Base-by-base conservation (phyloP, 2,113 vertebrate species). In the Mustela nigripes region DNA sequence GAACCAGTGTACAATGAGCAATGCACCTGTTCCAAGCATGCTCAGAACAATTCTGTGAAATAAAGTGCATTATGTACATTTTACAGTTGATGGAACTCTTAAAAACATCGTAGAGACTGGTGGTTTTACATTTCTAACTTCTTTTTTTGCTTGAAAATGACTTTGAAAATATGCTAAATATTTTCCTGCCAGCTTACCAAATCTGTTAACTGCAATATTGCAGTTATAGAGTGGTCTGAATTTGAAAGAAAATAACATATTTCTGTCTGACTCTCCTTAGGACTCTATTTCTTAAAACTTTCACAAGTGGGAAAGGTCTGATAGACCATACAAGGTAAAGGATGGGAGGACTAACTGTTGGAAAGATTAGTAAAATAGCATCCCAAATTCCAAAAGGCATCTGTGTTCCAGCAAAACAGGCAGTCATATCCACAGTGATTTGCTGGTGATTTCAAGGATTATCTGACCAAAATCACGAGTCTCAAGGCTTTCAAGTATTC, bases 201-300 rank as follows among this genome's bases (percentile, higher is more conserved):
- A 92, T 80, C 36, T 76, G 14, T 45, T 63, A 26, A 84, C 42
- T 63, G 4, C 26, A 50, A 91, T 24, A 63, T 21, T 33, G 5
- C 91, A 36, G 19, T 69, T 31, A 48, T 8, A 74, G 21, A 15
- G 8, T 60, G 63, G 22, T 24, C 71, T 58, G 33, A 36, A 88
- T 78, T 96, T 60, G 14, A 85, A 94, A 67, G 26, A 92, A 83
- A 95, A 80, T 36, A 62, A 74, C 45, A 89, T 5, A 80, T 91
- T 79, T 88, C 56, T 85, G 6, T 76, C 33, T 28, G 16, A 48
- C 2, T 73, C 24, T 31, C 11, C 2, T 76, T 62, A 53, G 28
- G 12, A 12, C 2, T 36, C 42, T 50, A 14, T 45, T 62, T 85
- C 83, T 83, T 53, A 36, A 67, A 89, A 78, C 2, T 71, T 69